Conservation (phyloP, 2,113 vertebrate genomes). For the Larimichthys crocea region DNA sequence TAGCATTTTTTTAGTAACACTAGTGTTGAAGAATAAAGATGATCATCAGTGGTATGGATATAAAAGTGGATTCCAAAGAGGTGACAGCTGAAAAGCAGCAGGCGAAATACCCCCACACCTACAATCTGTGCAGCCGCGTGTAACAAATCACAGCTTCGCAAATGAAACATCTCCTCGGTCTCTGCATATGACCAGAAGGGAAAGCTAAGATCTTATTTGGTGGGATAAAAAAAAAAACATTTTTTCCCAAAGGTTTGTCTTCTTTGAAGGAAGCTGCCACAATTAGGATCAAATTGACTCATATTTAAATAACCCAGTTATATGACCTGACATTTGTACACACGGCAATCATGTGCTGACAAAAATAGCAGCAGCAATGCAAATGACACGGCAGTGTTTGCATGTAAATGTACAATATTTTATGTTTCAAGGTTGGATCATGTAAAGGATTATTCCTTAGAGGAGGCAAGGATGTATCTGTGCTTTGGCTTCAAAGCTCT, state of each 20-base stretch:
- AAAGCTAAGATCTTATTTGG: constrained; percentile 21
- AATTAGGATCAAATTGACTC: constrained; percentile 28
- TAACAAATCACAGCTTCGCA: constrained; percentile 51
- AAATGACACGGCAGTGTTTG: constrained; percentile 24
- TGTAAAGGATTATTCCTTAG: constrained; percentile 7
- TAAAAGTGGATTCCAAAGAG: constrained; percentile 45
- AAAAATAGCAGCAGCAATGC: constrained; percentile 43
- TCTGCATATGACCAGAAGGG: constrained; percentile 13
- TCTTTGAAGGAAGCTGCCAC: constrained; percentile 38
- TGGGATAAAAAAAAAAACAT: neutral
- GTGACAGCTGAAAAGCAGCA: constrained; percentile 72
- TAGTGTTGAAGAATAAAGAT: constrained; percentile 23
- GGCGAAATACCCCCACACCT: constrained; percentile 44
- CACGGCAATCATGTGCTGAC: neutral
- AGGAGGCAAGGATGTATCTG: neutral
- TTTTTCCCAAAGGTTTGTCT: constrained; percentile 10
- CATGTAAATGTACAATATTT: constrained; percentile 10
- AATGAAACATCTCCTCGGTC: constrained; percentile 50
- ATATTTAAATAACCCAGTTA: constrained; percentile 31
- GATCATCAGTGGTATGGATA: constrained; percentile 10
- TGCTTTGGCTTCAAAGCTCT: constrained; percentile 35
- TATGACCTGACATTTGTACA: constrained; percentile 34
- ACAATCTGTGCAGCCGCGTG: constrained; percentile 47
- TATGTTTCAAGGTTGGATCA: neutral
- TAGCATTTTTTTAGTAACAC: constrained; percentile 4